These are phyloP conservation scores for Carassius auratus DNA, from an alignment of 2,113 vertebrate species.

Conservation along the genomic window DNA sequence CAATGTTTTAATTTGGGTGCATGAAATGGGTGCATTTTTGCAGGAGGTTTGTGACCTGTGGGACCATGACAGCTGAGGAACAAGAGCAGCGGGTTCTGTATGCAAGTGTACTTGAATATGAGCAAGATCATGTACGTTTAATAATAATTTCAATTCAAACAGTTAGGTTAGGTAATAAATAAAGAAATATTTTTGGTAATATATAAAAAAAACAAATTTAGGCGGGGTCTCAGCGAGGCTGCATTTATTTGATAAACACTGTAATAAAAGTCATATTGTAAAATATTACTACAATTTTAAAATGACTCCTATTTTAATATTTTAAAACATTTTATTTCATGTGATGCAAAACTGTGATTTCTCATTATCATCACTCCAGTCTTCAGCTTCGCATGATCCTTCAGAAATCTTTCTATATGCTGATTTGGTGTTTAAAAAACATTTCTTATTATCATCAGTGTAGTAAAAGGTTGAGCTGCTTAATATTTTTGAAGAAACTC, in stretches of 20 bases:
- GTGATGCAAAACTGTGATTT: no score
- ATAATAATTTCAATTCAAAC: no score
- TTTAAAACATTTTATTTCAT: no score
- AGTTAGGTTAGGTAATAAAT: no score
- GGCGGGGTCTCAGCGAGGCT: background rate
- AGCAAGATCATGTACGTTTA: constrained; percentile 90
- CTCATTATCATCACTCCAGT: no score
- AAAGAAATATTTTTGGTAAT: no score
- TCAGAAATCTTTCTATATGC: background rate
- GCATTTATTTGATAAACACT: background rate
- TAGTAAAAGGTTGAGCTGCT: background rate
- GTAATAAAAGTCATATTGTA: no score
- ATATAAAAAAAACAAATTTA: no score
- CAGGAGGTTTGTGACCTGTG: constrained; percentile 88
- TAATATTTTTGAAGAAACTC: background rate
- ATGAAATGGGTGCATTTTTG: background rate
- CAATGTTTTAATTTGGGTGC: no score
- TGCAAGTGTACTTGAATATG: constrained; percentile 88
- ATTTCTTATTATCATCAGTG: background rate
- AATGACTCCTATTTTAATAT: no score
- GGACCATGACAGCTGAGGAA: constrained; percentile 83
- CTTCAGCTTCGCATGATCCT: background rate
- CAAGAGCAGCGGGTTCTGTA: constrained; percentile 87
- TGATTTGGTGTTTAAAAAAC: background rate
- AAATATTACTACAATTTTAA: no score